These are phyloP conservation scores for Silvanus unidentatus DNA, from an alignment of 2,888 invertebrate genomes.

Conservation along the genomic window DNA sequence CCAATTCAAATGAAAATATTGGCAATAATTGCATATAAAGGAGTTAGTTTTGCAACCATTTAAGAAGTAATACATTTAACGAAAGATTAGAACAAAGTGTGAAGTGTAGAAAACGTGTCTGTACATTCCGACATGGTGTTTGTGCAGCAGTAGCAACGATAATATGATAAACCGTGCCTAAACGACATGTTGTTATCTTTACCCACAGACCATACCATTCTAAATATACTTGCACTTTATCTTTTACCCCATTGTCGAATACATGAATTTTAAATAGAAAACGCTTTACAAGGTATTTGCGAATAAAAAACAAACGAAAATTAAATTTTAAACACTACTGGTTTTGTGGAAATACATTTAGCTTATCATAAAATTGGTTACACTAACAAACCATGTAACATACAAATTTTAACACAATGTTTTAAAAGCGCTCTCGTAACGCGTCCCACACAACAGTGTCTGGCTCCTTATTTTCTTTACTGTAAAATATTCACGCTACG, in stretches of 20 bases:
- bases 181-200: constrained; percentile 27
- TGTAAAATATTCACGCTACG: no score
- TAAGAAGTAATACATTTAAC: neutral
- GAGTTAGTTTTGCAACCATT: constrained; percentile 1
- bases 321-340: no score
- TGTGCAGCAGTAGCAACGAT: constrained; percentile 24
- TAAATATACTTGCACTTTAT: constrained; percentile 19
- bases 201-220: constrained; percentile 16
- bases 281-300: constrained; percentile 13
- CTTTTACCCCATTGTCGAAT: constrained; percentile 26
- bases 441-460: no score
- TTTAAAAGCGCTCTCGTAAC: no score
- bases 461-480: no score
- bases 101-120: constrained; percentile 24
- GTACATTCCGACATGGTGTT: constrained; percentile 29
- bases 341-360: no score
- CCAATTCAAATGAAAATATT: constrained; percentile 2
- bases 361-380: no score
- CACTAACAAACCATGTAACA: no score
- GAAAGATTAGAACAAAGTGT: constrained; percentile 10
- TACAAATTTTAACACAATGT: no score
- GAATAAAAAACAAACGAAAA: neutral
- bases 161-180: constrained; percentile 27
- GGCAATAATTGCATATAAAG: neutral
- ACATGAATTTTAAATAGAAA: constrained; percentile 30